Evolutionary conservation across 2,888 invertebrate species (phyloP).

Genomic region (Nomada lathburiana): DNA sequence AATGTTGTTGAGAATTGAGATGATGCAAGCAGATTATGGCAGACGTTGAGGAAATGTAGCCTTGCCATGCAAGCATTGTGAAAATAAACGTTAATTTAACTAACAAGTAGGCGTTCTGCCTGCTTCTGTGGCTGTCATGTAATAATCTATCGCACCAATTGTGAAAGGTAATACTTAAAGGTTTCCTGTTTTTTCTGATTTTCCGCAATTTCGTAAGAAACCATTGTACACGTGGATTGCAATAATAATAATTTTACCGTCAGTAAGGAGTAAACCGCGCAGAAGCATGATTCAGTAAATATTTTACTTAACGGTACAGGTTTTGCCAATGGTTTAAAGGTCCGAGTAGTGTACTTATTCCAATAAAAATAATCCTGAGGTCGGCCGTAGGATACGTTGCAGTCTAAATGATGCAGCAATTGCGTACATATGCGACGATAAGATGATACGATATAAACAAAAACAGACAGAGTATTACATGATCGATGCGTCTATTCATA

Average conservation of each 20-base stretch:
- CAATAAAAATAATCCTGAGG: not conserved
- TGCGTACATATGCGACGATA: not conserved
- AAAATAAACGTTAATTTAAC: constrained; percentile 56
- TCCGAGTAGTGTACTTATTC: constrained; percentile 1
- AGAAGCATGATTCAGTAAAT: constrained; percentile 35
- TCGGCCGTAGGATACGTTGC: not conserved
- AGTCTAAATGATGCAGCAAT: not conserved
- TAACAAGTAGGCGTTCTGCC: constrained; percentile 25
- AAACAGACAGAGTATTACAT: too few species aligned
- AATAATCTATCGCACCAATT: constrained; percentile 27
- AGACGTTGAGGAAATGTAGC: not conserved
- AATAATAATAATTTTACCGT: constrained; percentile 1
- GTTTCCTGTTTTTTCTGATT: constrained; percentile 50
- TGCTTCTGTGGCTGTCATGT: not conserved
- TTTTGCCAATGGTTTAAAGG: not conserved
- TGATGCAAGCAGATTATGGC: not conserved
- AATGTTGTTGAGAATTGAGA: not conserved
- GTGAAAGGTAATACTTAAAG: constrained; percentile 45
- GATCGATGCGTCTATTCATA: constrained; percentile 8
- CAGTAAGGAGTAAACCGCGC: not conserved
- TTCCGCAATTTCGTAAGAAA: not conserved
- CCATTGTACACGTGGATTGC: not conserved
- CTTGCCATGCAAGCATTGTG: constrained; percentile 23
- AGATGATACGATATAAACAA: constrained; percentile 4
- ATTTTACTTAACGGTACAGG: constrained; percentile 9